phyloP scores from a whole-genome alignment of 2,797 vertebrate genomes.

The Anguilla anguilla region DNA sequence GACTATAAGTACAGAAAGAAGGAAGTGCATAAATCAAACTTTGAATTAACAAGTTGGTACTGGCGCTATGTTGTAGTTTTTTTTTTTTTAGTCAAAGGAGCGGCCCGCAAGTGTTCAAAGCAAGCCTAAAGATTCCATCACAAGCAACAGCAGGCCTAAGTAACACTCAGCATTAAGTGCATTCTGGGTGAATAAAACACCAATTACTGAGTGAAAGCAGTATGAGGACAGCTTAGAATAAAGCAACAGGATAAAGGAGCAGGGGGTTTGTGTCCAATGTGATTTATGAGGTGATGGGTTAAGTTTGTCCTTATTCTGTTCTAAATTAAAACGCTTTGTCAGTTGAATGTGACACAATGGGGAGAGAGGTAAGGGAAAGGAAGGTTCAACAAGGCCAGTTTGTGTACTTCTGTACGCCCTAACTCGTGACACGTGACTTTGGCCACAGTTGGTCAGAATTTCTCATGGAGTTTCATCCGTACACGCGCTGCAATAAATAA shows the following conservation, averaged over 20 bases:
- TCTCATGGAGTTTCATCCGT: neutral
- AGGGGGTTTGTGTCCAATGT: neutral
- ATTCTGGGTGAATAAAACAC: neutral
- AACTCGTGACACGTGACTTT: neutral
- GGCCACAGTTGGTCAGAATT: neutral
- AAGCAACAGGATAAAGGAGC: neutral
- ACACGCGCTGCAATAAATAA: neutral
- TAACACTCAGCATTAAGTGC: neutral
- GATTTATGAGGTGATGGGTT: neutral
- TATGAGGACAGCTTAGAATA: too few relatives aligned
- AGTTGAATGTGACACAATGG: neutral
- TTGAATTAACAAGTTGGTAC: neutral
- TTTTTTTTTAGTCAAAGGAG: neutral
- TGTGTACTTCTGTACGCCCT: neutral
- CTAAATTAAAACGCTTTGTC: neutral
- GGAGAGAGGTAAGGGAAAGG: neutral
- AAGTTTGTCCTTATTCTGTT: neutral
- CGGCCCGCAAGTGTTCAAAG: neutral
- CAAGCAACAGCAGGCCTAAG: neutral
- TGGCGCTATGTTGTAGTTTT: neutral
- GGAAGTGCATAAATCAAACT: neutral
- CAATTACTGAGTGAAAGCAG: neutral
- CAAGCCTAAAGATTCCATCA: conserved; percentile 1
- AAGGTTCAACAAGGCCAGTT: neutral
- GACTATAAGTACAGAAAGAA: neutral